Evolutionary conservation across 2,797 vertebrate species (phyloP).

Genomic region (Spea hammondii): DNA sequence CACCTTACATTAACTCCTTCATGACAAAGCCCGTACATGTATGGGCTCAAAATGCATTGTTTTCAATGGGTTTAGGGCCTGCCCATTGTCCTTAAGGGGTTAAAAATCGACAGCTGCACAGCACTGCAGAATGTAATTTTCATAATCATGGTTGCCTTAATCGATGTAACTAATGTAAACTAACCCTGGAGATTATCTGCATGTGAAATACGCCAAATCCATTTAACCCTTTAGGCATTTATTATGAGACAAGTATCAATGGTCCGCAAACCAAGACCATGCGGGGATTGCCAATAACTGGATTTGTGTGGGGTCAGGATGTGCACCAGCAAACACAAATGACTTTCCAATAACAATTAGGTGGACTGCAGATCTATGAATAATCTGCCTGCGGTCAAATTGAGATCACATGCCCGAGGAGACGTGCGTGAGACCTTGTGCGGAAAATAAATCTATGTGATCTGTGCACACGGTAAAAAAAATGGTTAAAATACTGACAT

Average conservation of each 20-base stretch:
- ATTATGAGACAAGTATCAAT: neutral
- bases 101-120: neutral
- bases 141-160: neutral
- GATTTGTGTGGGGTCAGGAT: constrained; percentile 36
- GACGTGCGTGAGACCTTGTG: neutral
- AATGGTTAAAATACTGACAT: too few species aligned
- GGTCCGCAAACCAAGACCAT: neutral
- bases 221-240: neutral
- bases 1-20: too few species aligned
- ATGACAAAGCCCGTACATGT: too few species aligned
- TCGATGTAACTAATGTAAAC: neutral
- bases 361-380: constrained; percentile 27
- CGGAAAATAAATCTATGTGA: too few species aligned
- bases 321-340: constrained; percentile 40
- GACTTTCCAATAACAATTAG: constrained; percentile 47
- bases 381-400: constrained; percentile 18
- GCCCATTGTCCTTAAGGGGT: too few species aligned
- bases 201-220: neutral
- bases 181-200: neutral
- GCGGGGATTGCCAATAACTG: neutral
- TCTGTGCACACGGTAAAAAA: too few species aligned
- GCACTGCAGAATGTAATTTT: constrained; percentile 6
- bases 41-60: too few species aligned
- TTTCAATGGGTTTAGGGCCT: too few species aligned
- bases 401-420: constrained; percentile 5